Evolutionary conservation across 2,888 invertebrate species (phyloP).

Genomic region (Carcina quercana): DNA sequence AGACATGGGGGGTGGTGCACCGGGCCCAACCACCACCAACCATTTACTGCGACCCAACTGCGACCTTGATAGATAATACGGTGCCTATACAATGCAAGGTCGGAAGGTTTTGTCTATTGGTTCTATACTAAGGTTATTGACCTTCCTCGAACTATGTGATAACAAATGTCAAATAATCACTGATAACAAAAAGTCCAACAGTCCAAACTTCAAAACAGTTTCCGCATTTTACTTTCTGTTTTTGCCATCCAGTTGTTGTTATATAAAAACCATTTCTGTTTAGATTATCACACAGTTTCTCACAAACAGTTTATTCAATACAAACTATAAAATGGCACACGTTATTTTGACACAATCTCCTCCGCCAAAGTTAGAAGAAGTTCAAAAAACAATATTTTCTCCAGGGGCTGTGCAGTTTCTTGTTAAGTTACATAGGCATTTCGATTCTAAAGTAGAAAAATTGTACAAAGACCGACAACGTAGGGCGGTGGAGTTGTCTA

Average conservation of each 20-base stretch:
- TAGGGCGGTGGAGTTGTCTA: slow-evolving; percentile 34
- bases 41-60: too few species aligned
- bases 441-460: slow-evolving; percentile 62
- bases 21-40: too few species aligned
- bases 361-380: slow-evolving; percentile 67
- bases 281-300: not conserved
- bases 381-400: slow-evolving; percentile 71
- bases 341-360: slow-evolving; percentile 62
- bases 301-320: not conserved
- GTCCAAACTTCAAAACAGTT: not conserved
- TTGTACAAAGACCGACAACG: slow-evolving; percentile 55
- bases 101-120: too few species aligned
- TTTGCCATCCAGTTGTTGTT: too few species aligned
- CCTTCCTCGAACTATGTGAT: too few species aligned
- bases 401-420: slow-evolving; percentile 74
- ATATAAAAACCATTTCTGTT: not conserved
- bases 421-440: slow-evolving; percentile 60
- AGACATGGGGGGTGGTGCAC: too few species aligned
- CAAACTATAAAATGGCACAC: slow-evolving; percentile 27
- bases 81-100: too few species aligned
- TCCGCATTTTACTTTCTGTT: not conserved
- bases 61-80: too few species aligned
- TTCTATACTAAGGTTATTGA: too few species aligned
- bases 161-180: too few species aligned
- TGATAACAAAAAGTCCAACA: slow-evolving; percentile 1